Evolutionary conservation across 2,113 vertebrate species (phyloP).

Genomic region (Serranochromis macrocephalus): DNA sequence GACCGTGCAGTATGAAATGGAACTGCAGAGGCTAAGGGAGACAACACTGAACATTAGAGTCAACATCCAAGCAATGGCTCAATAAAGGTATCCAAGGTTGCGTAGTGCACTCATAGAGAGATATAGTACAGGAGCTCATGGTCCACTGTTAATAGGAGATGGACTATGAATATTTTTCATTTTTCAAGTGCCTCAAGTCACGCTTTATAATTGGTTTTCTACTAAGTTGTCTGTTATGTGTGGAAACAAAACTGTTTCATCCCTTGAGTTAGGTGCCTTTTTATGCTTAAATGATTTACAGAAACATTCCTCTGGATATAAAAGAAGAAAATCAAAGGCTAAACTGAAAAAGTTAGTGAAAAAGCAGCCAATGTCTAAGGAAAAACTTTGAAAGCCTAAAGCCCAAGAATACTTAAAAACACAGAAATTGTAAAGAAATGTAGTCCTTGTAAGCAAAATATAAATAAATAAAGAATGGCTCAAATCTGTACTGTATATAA

Average conservation of each 20-base stretch:
- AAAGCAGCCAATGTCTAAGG: not conserved
- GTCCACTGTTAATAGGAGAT: not conserved
- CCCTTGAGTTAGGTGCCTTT: not conserved
- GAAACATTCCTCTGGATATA: not conserved
- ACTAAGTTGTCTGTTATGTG: not conserved
- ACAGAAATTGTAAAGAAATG: not conserved
- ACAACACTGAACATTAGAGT: constrained; percentile 30
- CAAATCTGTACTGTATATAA: not conserved
- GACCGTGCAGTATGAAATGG: constrained; percentile 36
- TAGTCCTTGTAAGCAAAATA: not conserved
- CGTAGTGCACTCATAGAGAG: not conserved
- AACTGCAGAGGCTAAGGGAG: constrained; percentile 43
- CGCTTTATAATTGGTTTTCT: not conserved
- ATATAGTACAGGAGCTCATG: not conserved
- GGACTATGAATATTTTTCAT: not conserved
- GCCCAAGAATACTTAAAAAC: not conserved
- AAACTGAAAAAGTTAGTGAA: not conserved
- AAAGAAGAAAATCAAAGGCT: not conserved
- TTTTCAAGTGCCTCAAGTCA: not conserved
- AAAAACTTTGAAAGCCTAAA: not conserved
- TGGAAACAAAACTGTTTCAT: not conserved
- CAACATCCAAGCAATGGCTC: constrained; percentile 21
- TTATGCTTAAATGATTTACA: not conserved
- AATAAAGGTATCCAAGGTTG: constrained; percentile 36
- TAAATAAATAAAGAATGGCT: not conserved